Percentiles rank a stretch among this genome's conserved stretches.
phyloP scores from a whole-genome alignment of 1,140 invertebrate genomes.

The Heliconius melpomene region DNA sequence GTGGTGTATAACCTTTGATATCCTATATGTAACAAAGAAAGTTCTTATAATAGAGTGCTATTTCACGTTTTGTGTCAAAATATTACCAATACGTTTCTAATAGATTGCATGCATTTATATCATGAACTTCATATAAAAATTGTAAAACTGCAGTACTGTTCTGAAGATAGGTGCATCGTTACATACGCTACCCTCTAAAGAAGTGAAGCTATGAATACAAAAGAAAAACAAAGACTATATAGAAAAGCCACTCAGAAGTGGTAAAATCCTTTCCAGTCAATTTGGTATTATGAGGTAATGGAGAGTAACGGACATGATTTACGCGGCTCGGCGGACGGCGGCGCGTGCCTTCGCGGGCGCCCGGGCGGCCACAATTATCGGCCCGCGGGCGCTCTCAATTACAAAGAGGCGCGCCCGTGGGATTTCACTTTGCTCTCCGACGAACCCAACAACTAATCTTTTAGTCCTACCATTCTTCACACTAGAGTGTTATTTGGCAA shows the following conservation, averaged over 20 bases:
- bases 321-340: slow-evolving; percentile 51
- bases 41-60: slow-evolving; percentile 13
- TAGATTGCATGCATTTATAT: slow-evolving; percentile 25
- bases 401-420: slow-evolving; percentile 76
- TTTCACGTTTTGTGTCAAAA: slow-evolving; percentile 14
- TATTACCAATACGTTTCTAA: slow-evolving; percentile 14
- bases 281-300: slow-evolving; percentile 79
- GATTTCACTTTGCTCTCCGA: slow-evolving; percentile 58
- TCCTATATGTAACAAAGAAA: slow-evolving; percentile 44
- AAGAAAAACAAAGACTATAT: slow-evolving; percentile 46
- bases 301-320: slow-evolving; percentile 80
- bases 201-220: slow-evolving; percentile 41
- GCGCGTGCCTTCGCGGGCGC: slow-evolving; percentile 55
- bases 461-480: slow-evolving; percentile 58
- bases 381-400: slow-evolving; percentile 79
- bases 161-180: not conserved
- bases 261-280: slow-evolving; percentile 73
- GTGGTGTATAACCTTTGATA: slow-evolving; percentile 60
- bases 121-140: slow-evolving; percentile 17
- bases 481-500: slow-evolving; percentile 32
- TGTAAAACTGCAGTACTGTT: slow-evolving; percentile 1
- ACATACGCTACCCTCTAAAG: not conserved
- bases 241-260: slow-evolving; percentile 50
- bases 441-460: slow-evolving; percentile 69
- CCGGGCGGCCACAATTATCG: slow-evolving; percentile 74